These are phyloP conservation scores for Tetragonula carbonaria DNA, from an alignment of 2,888 invertebrate genomes.

Conservation along the genomic window DNA sequence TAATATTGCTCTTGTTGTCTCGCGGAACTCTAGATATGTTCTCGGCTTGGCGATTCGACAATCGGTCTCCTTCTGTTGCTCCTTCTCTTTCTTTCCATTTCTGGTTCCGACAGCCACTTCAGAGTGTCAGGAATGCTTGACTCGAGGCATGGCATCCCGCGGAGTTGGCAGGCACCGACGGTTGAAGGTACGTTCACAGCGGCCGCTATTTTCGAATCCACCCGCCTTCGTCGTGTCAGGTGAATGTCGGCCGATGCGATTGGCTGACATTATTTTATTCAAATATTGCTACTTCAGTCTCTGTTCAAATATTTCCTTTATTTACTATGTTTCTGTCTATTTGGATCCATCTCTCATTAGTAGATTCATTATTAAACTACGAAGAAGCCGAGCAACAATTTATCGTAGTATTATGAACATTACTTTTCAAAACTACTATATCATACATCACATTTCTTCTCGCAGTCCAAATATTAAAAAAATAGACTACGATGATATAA, in stretches of 20 bases:
- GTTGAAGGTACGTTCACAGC: slow-evolving; percentile 70
- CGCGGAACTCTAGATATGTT: slow-evolving; percentile 65
- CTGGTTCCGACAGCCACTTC: slow-evolving; percentile 75
- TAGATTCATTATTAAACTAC: neutral
- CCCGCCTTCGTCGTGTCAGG: neutral
- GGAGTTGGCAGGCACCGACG: slow-evolving; percentile 70
- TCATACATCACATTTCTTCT: too few relatives aligned
- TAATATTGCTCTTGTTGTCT: slow-evolving; percentile 53
- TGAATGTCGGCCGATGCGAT: neutral
- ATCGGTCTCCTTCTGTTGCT: slow-evolving; percentile 46
- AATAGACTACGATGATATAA: too few relatives aligned
- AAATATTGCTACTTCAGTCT: too few relatives aligned
- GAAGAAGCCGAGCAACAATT: too few relatives aligned
- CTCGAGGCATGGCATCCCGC: slow-evolving; percentile 74
- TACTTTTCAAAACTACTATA: too few relatives aligned
- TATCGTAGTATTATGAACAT: too few relatives aligned
- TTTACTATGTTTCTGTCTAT: neutral
- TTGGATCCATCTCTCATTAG: neutral
- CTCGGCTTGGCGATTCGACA: slow-evolving; percentile 57
- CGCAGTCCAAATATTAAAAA: too few relatives aligned
- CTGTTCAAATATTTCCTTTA: neutral
- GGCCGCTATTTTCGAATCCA: slow-evolving; percentile 47
- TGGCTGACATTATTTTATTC: neutral
- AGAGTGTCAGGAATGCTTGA: slow-evolving; percentile 74
- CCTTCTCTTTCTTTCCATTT: slow-evolving; percentile 69